phyloP scores from a whole-genome alignment of 2,888 invertebrate genomes.

The Cheilosia vulpina region DNA sequence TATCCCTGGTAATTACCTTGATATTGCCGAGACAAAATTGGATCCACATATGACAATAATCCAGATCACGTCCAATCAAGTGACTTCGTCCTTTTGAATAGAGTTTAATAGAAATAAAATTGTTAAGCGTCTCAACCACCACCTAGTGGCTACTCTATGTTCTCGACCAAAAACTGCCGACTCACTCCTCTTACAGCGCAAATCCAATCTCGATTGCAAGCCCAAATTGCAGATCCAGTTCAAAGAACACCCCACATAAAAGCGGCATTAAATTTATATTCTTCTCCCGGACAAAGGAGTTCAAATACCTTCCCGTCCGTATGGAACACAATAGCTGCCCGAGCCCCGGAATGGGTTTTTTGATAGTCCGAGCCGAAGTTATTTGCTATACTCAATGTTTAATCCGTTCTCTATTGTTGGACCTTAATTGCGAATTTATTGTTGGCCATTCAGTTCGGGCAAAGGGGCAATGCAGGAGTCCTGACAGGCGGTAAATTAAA shows the following conservation, averaged over 20 bases:
- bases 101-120: no score
- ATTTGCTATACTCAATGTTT: slow-evolving; percentile 63
- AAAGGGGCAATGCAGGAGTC: slow-evolving; percentile 21
- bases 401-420: slow-evolving; percentile 59
- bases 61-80: no score
- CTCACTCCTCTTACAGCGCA: slow-evolving; percentile 16
- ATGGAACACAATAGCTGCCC: slow-evolving; percentile 22
- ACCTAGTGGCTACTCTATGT: background rate
- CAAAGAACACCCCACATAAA: slow-evolving; percentile 16
- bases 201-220: slow-evolving; percentile 26
- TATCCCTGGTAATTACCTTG: no score
- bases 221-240: slow-evolving; percentile 56
- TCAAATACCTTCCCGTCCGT: slow-evolving; percentile 33
- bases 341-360: background rate
- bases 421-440: slow-evolving; percentile 70
- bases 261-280: slow-evolving; percentile 53
- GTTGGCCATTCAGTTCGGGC: slow-evolving; percentile 40
- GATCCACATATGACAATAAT: no score
- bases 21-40: no score
- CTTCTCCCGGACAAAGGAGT: slow-evolving; percentile 51
- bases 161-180: slow-evolving; percentile 1
- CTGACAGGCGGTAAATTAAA: slow-evolving; percentile 64
- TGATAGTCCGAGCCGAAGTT: slow-evolving; percentile 31
- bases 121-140: no score
- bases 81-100: no score